Percentiles rank a stretch among this genome's conserved stretches.
Evolutionary conservation across 1,140 invertebrate species (phyloP).

Genomic region (Zaprionus davidi): DNA sequence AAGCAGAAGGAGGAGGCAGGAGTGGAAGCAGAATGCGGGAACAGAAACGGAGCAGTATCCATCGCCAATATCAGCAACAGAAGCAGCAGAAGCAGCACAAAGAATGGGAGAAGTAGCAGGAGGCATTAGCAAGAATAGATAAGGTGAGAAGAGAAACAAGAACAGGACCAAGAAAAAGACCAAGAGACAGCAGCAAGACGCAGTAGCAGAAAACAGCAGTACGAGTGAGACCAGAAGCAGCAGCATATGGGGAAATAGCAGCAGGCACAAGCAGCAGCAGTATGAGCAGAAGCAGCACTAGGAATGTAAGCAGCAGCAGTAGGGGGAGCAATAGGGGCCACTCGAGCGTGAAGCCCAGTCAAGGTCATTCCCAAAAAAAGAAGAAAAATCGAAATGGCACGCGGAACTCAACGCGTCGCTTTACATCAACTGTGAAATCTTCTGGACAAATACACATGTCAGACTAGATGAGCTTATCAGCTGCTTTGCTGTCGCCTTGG

Average conservation of each 20-base stretch:
- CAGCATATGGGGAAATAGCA: too few relatives aligned
- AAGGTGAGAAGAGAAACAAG: too few relatives aligned
- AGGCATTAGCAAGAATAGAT: too few relatives aligned
- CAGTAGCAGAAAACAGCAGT: too few relatives aligned
- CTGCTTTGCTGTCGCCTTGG: constrained; percentile 12
- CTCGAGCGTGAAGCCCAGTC: background rate
- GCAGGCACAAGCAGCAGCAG: too few relatives aligned
- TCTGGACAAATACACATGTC: constrained; percentile 27
- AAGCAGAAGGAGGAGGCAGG: background rate
- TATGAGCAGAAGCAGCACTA: background rate
- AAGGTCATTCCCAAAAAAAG: background rate
- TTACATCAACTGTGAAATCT: constrained; percentile 7
- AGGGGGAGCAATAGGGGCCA: background rate
- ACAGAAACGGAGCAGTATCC: too few relatives aligned
- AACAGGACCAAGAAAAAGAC: too few relatives aligned
- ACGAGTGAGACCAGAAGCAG: too few relatives aligned
- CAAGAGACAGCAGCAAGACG: too few relatives aligned
- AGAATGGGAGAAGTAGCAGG: too few relatives aligned
- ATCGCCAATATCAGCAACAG: too few relatives aligned
- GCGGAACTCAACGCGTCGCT: background rate
- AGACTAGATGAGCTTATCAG: constrained; percentile 19
- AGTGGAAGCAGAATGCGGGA: background rate
- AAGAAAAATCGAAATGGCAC: background rate
- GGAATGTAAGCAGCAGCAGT: background rate
- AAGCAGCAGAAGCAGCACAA: too few relatives aligned